phyloP scores from a whole-genome alignment of 30 jellyfish, hydroid and myxozoan species.

The Euphysa ruthae region DNA sequence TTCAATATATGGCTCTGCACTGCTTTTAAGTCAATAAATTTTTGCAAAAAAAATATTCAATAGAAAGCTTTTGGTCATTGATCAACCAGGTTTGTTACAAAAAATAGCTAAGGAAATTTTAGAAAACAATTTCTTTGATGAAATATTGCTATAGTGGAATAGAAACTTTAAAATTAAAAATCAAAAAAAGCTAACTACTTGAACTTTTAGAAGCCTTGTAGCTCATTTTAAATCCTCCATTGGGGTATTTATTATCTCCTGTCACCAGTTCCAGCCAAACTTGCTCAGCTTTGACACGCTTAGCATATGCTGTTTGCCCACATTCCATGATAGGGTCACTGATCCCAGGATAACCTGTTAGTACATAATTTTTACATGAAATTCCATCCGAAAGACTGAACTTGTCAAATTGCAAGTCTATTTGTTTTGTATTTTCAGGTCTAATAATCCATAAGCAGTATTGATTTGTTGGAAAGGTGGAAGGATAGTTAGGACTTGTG shows the following conservation, averaged over 20 bases:
- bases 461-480: slow-evolving; percentile 38
- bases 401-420: slow-evolving; percentile 37
- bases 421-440: slow-evolving; percentile 31
- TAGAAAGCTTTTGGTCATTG: no score
- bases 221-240: slow-evolving; percentile 37
- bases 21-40: no score
- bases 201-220: slow-evolving; percentile 26
- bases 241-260: slow-evolving; percentile 18
- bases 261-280: slow-evolving; percentile 61
- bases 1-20: no score
- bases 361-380: slow-evolving; percentile 33
- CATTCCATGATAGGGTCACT: slow-evolving; percentile 39
- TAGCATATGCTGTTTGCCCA: slow-evolving; percentile 25
- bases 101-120: no score
- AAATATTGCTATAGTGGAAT: no score
- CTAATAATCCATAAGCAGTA: slow-evolving; percentile 63
- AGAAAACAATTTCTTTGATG: no score
- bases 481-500: slow-evolving; percentile 83
- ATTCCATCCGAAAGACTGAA: slow-evolving; percentile 5
- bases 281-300: slow-evolving; percentile 26
- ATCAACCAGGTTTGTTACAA: no score
- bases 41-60: no score
- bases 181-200: neutral
- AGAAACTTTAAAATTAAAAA: no score
- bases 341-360: slow-evolving; percentile 40